Conservation (phyloP, 2,888 invertebrate genomes). For the Agonopterix subpropinquella region DNA sequence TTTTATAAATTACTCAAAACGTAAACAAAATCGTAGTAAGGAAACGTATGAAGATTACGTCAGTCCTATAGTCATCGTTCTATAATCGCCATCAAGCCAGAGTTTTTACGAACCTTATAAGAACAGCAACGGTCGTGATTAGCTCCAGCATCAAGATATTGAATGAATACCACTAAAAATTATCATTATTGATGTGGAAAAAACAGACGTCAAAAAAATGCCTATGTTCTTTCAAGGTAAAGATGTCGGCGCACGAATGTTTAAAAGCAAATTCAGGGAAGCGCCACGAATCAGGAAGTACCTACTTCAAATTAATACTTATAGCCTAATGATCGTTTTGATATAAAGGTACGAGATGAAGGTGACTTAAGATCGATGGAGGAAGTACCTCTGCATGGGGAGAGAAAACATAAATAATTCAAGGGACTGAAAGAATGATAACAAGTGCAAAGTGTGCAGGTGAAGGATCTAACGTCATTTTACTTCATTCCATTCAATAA, state of each 20-base stretch:
- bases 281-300: slow-evolving; percentile 59
- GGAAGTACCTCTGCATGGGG: neutral
- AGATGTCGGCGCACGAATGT: slow-evolving; percentile 58
- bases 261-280: slow-evolving; percentile 60
- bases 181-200: slow-evolving; percentile 57
- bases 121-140: slow-evolving; percentile 59
- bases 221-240: slow-evolving; percentile 64
- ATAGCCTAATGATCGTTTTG: slow-evolving; percentile 39
- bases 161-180: slow-evolving; percentile 62
- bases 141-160: slow-evolving; percentile 55
- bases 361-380: neutral
- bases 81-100: slow-evolving; percentile 39
- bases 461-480: no score
- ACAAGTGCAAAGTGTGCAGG: no score
- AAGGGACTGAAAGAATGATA: no score
- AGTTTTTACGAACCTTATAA: slow-evolving; percentile 38
- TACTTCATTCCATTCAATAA: no score
- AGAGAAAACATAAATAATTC: no score
- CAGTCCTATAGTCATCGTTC: slow-evolving; percentile 45
- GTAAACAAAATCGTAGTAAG: slow-evolving; percentile 36
- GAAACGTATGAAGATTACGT: slow-evolving; percentile 46
- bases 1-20: slow-evolving; percentile 1
- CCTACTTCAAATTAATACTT: slow-evolving; percentile 41
- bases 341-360: slow-evolving; percentile 8
- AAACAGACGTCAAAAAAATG: slow-evolving; percentile 56